Evolutionary conservation across 2,113 vertebrate species (phyloP), one percentile per base, ranked within the genome.

Genomic region (Eidolon helvum): DNA sequence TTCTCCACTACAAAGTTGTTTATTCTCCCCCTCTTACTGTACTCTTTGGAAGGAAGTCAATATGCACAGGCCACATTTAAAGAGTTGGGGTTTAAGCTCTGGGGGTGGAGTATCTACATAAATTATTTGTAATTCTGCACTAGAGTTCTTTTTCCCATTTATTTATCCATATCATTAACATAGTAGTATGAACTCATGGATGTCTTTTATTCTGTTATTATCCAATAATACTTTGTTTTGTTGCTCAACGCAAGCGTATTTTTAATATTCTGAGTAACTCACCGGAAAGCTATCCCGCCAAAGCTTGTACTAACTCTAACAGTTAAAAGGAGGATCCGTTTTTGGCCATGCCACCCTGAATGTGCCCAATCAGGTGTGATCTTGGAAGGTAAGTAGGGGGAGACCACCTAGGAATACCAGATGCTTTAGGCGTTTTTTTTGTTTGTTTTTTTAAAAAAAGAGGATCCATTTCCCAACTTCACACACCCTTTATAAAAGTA

Each of bases 191-290:
- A 7, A 14, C 11, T 75, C 26, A 79, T 4, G 45, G 83, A 16
- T 95, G 55, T 83, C 26, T 80, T 90, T 77, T 30, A 85, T 57
- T 91, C 55, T 50, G 28, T 68, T 90, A 78, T 74, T 94, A 86
- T 40, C 4, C 61, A 45, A 14, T 30, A 72, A 50, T 55, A 71
- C 16, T 33, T 82, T 78, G 59, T 30, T 78, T 92, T 65, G 48
- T 61, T 88, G 66, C 57, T 75, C 63, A 91, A 97, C 48, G 33
- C 33, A 53, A 24, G n/a, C 43, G 5, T 53, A 35, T 72, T 85
- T 85, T 71, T 59, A 82, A 77, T 40, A 55, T 35, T 72, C 28
- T 78, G 61, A 90, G 78, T 82, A 79, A 96, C n/a, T 88, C 8
- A 74, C 68, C 40, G 7, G 4, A 53, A 86, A 75, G 59, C 45